A percentile compares a stretch with the other conserved stretches of the same genome.
These are phyloP conservation scores for Ceramica pisi DNA, from an alignment of 2,888 invertebrate species.

Conservation along the genomic window DNA sequence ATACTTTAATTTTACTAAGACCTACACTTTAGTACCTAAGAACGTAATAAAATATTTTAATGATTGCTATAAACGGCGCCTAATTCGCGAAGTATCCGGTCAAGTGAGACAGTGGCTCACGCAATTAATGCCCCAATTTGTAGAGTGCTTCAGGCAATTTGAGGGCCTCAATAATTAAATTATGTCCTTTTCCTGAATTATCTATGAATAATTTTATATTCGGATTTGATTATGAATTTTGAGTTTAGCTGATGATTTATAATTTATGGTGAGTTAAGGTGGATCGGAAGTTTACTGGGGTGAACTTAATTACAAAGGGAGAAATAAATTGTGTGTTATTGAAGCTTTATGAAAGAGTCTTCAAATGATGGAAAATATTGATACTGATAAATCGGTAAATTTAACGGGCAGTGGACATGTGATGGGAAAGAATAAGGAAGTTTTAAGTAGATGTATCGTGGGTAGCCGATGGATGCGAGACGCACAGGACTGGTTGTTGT, in stretches of 20 bases:
- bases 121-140: conserved; percentile 67
- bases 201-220: conserved; percentile 57
- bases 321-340: not conserved
- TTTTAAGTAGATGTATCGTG: not conserved
- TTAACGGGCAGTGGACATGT: not conserved
- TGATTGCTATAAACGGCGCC: conserved; percentile 45
- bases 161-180: conserved; percentile 62
- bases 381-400: not conserved
- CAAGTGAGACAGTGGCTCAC: conserved; percentile 58
- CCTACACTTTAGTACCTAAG: conserved; percentile 33
- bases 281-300: not conserved
- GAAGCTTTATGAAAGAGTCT: not conserved
- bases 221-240: conserved; percentile 47
- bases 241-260: conserved; percentile 25
- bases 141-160: conserved; percentile 66
- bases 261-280: conserved; percentile 18
- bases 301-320: not conserved
- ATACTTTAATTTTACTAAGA: conserved; percentile 21
- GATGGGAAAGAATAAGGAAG: not conserved
- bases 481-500: no score
- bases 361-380: not conserved
- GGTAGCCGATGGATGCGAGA: no score
- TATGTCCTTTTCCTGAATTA: conserved; percentile 55
- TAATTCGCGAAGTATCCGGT: conserved; percentile 56
- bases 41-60: conserved; percentile 52